Percentiles rank a stretch among this genome's conserved stretches.
These are phyloP conservation scores for Aleiodes sp. DNA, from an alignment of 1,140 invertebrate species.

Conservation along the genomic window DNA sequence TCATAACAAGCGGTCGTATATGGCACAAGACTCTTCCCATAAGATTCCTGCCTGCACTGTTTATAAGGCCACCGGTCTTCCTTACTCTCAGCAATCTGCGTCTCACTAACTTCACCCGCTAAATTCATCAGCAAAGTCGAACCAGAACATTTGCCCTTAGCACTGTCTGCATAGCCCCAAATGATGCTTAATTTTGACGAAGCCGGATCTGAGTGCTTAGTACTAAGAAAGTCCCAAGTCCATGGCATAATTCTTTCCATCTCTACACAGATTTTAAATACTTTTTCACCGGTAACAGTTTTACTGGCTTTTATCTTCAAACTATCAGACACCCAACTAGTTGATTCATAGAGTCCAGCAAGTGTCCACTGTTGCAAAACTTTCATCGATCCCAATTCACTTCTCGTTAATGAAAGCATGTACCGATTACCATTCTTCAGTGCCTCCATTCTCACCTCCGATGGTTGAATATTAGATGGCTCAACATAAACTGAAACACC, in stretches of 20 bases:
- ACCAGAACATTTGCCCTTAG: slow-evolving; percentile 57
- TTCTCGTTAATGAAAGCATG: slow-evolving; percentile 52
- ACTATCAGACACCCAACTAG: slow-evolving; percentile 51
- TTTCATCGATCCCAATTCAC: slow-evolving; percentile 45
- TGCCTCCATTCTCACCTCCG: slow-evolving; percentile 62
- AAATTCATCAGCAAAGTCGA: slow-evolving; percentile 53
- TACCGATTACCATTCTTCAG: slow-evolving; percentile 48
- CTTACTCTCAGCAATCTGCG: slow-evolving; percentile 52
- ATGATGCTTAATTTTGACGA: slow-evolving; percentile 49
- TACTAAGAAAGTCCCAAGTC: slow-evolving; percentile 59
- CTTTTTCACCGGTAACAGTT: slow-evolving; percentile 44
- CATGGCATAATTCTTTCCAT: slow-evolving; percentile 54
- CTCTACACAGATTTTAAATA: slow-evolving; percentile 58
- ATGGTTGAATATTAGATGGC: slow-evolving; percentile 46
- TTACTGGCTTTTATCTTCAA: slow-evolving; percentile 59
- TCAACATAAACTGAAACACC: slow-evolving; percentile 57
- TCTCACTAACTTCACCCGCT: slow-evolving; percentile 51
- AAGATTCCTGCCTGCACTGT: slow-evolving; percentile 48
- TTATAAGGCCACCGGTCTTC: slow-evolving; percentile 55
- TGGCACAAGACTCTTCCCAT: slow-evolving; percentile 47
- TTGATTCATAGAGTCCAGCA: slow-evolving; percentile 51
- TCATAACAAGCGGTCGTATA: slow-evolving; percentile 60
- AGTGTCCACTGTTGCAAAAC: slow-evolving; percentile 60
- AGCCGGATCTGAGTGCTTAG: slow-evolving; percentile 51
- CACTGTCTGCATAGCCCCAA: slow-evolving; percentile 53